Evolutionary conservation across 2,113 vertebrate genomes (phyloP).

Genomic region (Leucoraja erinaceus): DNA sequence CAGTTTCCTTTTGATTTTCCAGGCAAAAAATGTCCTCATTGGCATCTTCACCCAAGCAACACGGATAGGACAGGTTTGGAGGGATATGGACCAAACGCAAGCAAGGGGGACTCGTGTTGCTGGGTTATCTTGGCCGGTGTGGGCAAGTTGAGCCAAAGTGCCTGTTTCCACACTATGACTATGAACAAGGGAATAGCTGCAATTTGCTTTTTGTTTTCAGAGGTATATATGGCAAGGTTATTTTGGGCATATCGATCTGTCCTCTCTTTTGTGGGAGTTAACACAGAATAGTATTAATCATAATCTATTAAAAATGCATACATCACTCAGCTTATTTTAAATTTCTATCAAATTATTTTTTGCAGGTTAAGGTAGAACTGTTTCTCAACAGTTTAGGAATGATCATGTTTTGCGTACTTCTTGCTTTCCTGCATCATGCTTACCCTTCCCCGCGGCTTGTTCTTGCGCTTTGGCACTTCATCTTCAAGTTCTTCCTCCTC

Average conservation of each 20-base stretch:
- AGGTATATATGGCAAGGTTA: neutral
- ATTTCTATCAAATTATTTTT: neutral
- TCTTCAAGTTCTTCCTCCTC: conserved; percentile 92
- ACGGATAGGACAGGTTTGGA: too few relatives aligned
- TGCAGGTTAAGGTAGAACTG: neutral
- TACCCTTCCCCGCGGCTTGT: conserved; percentile 88
- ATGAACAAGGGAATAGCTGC: neutral
- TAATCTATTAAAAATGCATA: neutral
- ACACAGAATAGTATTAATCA: neutral
- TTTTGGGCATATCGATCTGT: neutral
- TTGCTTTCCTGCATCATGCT: conserved; percentile 45
- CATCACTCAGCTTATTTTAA: neutral
- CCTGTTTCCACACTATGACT: too few relatives aligned
- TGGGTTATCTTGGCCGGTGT: too few relatives aligned
- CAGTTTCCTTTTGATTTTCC: too few relatives aligned
- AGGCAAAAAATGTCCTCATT: too few relatives aligned
- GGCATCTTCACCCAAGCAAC: neutral
- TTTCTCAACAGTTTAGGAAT: neutral
- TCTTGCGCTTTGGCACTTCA: conserved; percentile 91
- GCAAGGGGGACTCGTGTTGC: too few relatives aligned
- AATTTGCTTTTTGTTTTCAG: neutral
- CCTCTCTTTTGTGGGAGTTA: neutral
- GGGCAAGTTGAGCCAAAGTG: too few relatives aligned
- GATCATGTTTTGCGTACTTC: neutral
- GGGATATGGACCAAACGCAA: too few relatives aligned